Evolutionary conservation across 2,113 vertebrate genomes (phyloP).

Genomic region (Pteropus alecto): DNA sequence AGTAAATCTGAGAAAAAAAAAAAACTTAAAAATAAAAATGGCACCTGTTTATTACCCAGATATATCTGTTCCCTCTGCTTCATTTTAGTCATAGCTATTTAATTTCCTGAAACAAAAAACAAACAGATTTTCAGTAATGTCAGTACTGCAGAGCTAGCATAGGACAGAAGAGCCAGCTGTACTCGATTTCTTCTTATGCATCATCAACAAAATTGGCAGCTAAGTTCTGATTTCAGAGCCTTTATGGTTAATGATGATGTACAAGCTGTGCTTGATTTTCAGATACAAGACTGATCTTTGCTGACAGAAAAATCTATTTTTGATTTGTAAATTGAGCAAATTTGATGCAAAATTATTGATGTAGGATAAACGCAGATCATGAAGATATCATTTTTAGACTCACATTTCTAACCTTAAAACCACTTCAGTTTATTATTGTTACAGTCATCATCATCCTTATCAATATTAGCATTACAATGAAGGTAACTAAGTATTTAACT

Average conservation of each 20-base stretch:
- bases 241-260: conserved; percentile 76
- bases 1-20: conserved; percentile 51
- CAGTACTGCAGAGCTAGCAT: conserved; percentile 70
- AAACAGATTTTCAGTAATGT: conserved; percentile 78
- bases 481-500: neutral
- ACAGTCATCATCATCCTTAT: conserved; percentile 40
- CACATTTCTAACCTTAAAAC: conserved; percentile 60
- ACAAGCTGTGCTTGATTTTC: conserved; percentile 79
- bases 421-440: conserved; percentile 53
- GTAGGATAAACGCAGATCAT: conserved; percentile 24
- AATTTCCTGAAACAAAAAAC: conserved; percentile 76
- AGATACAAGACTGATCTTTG: conserved; percentile 74
- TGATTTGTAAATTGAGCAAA: conserved; percentile 37
- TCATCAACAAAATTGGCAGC: conserved; percentile 80
- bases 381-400: conserved; percentile 72
- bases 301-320: conserved; percentile 76
- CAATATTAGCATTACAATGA: conserved; percentile 50
- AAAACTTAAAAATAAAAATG: conserved; percentile 68
- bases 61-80: conserved; percentile 72
- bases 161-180: conserved; percentile 77
- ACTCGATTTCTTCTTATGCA: conserved; percentile 73
- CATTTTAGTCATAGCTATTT: conserved; percentile 76
- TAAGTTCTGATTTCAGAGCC: conserved; percentile 76
- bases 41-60: conserved; percentile 74
- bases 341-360: conserved; percentile 6